Base-by-base conservation (phyloP, 1,140 invertebrate species). In the Lepidostoma basale region DNA sequence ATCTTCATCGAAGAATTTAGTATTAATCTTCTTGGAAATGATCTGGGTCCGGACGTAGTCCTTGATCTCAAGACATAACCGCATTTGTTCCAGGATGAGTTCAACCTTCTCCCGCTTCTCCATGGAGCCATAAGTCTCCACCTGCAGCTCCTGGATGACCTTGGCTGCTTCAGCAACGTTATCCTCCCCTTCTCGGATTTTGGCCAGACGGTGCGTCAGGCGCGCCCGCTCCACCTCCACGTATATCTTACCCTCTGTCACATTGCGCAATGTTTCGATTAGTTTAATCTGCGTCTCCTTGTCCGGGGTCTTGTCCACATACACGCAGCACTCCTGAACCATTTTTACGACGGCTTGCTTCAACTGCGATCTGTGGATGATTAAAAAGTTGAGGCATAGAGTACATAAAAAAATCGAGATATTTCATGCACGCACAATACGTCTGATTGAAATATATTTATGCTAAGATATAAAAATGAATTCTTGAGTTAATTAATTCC, bases 121-220 rank as follows among this genome's bases (percentile, higher is more conserved):
- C 98, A 99, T 99, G 0, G 97, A 98, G 12, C 98, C 98, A 83
- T 98, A 99, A 0, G 98, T 99, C 84, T 99, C 98, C 36, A 99
- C 95, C 84, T 99, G 98, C 10, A 99, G 83, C 81, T 99, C 98
- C 78, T 99, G 93, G 77, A 99, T 91, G 69, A 98, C 93, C 71
- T 90, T 88, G 4, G 95, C 94, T 45, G 97, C 98, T 75, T 94
- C 95, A 14, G 89, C 85, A 18, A 98, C 86, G 77, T 99, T 92
- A 0, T 91, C 93, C 81, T 99, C 96, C 2, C 88, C 88, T 81
- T 99, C 98, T 74, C 94, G 91, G 64, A 99, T 96, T 78, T 95
- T 90, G 1, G 98, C 95, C 59, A 99, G 80, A 72, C 92, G 95
- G 77, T 97, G 91, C 16, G 98, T 99, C 2, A 99, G 83, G 49